phyloP scores from a whole-genome alignment of 2,888 invertebrate species.

The Erynnis tages region DNA sequence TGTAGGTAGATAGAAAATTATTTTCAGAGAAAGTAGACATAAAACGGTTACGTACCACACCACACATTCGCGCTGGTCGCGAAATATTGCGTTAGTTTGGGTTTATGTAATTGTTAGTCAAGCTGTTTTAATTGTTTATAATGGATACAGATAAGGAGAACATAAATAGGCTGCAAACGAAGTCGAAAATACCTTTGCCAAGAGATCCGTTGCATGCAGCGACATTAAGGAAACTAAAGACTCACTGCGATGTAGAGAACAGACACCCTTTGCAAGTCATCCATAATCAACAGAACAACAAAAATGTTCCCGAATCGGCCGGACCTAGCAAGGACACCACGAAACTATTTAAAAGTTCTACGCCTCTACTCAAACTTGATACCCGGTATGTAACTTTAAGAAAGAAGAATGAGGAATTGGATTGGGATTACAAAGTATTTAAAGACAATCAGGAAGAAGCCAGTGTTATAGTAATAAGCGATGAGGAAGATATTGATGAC shows the following conservation, averaged over 20 bases:
- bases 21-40: neutral
- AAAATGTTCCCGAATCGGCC: conserved; percentile 29
- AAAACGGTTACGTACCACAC: no score
- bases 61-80: conserved; percentile 59
- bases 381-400: conserved; percentile 50
- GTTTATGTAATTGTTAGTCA: conserved; percentile 5
- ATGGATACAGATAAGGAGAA: conserved; percentile 51
- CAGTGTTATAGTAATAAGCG: conserved; percentile 42
- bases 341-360: conserved; percentile 32
- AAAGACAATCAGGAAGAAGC: conserved; percentile 40
- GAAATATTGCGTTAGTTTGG: no score
- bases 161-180: conserved; percentile 31
- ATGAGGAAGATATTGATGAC: conserved; percentile 41
- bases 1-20: conserved; percentile 38
- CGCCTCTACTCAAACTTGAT: conserved; percentile 38
- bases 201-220: conserved; percentile 50
- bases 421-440: conserved; percentile 50
- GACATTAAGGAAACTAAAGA: conserved; percentile 42
- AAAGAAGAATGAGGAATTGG: conserved; percentile 42
- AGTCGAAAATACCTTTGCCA: conserved; percentile 59
- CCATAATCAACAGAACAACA: conserved; percentile 35
- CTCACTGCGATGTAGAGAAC: conserved; percentile 29
- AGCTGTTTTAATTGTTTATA: neutral
- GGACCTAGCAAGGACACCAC: conserved; percentile 34
- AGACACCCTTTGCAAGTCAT: conserved; percentile 52